Percentiles rank a stretch among this genome's conserved stretches.
Conservation (phyloP, 2,888 invertebrate species). For the Ptychoptera contaminata region DNA sequence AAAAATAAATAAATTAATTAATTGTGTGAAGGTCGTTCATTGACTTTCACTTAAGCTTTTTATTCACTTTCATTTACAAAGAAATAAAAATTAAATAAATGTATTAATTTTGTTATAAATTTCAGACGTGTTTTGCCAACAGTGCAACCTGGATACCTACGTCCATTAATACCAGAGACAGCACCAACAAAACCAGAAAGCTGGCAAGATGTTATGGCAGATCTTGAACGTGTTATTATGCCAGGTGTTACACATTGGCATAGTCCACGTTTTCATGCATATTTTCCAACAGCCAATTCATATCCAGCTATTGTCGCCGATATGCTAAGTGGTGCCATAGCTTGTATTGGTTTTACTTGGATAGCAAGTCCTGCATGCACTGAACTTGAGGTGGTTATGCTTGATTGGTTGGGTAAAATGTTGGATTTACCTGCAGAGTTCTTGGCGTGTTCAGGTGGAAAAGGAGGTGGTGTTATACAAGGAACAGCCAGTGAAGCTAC, state of each 20-base stretch:
- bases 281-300: conserved; percentile 86
- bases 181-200: conserved; percentile 74
- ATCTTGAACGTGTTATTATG: conserved; percentile 91
- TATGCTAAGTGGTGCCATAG: conserved; percentile 87
- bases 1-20: no score
- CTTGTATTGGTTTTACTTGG: conserved; percentile 94
- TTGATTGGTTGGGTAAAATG: conserved; percentile 94
- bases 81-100: not conserved
- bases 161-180: conserved; percentile 65
- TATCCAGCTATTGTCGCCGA: conserved; percentile 90
- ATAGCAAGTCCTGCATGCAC: conserved; percentile 92
- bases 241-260: conserved; percentile 98
- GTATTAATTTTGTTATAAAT: conserved; percentile 12
- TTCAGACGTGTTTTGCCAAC: conserved; percentile 71
- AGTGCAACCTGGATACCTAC: conserved; percentile 86
- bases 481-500: conserved; percentile 94
- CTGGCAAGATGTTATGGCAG: conserved; percentile 84
- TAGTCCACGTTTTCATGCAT: conserved; percentile 89
- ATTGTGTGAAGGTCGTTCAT: not conserved
- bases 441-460: conserved; percentile 66
- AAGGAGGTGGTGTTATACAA: conserved; percentile 81
- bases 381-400: conserved; percentile 85
- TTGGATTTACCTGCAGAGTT: conserved; percentile 72
- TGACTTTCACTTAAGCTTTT: not conserved
- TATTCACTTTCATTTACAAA: no score